Conservation (phyloP, 2,888 invertebrate genomes). For the Hetaerina titia region DNA sequence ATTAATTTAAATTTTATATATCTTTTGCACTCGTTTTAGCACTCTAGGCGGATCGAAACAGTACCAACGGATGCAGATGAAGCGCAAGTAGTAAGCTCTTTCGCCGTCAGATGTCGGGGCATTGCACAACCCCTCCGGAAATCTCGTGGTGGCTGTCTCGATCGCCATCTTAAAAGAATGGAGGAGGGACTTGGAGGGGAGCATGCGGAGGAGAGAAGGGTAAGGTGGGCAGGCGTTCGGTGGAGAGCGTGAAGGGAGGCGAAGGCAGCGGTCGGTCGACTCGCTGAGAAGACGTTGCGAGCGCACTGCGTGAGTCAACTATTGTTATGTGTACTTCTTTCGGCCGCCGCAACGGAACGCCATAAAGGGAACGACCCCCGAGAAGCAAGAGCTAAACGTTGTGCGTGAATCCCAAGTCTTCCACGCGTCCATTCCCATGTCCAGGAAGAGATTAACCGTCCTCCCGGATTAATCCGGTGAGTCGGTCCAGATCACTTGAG, state of each 20-base stretch:
- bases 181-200: neutral
- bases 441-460: neutral
- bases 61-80: neutral
- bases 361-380: constrained; percentile 24
- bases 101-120: neutral
- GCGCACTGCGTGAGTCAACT: constrained; percentile 9
- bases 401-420: neutral
- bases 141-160: neutral
- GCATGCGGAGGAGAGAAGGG: neutral
- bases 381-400: neutral
- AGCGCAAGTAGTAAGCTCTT: neutral
- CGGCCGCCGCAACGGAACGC: constrained; percentile 39
- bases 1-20: neutral
- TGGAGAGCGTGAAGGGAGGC: neutral
- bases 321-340: neutral
- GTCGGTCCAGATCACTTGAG: neutral
- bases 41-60: neutral
- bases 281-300: neutral
- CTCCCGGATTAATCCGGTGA: neutral
- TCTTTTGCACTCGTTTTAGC: neutral
- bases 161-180: neutral
- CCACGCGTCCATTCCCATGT: neutral
- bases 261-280: neutral
- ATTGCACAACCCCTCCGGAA: neutral
- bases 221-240: neutral